Evolutionary conservation across 2,113 vertebrate species (phyloP).

Genomic region (Triplophysa siluroides): DNA sequence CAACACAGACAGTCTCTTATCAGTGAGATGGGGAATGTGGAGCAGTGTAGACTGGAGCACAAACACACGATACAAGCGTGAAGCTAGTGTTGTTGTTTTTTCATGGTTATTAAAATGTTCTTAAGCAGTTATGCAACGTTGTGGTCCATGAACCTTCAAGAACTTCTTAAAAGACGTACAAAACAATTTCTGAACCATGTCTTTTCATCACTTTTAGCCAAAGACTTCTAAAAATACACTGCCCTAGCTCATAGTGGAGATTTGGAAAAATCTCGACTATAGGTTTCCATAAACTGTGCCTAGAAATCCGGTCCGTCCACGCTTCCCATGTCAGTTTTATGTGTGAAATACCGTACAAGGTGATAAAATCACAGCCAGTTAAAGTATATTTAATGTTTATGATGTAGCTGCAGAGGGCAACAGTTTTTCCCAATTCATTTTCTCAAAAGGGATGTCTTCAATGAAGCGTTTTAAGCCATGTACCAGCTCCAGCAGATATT

Average conservation of each 20-base stretch:
- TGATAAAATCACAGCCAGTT: not conserved
- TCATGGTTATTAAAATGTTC: not conserved
- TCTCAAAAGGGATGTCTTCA: no score
- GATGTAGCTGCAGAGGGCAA: no score
- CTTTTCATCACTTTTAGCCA: not conserved
- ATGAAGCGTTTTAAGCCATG: no score
- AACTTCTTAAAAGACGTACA: not conserved
- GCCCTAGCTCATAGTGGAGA: not conserved
- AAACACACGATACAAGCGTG: constrained; percentile 16
- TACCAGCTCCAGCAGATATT: no score
- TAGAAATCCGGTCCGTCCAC: no score
- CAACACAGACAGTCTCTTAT: constrained; percentile 53
- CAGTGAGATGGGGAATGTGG: constrained; percentile 44
- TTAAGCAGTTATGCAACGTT: not conserved
- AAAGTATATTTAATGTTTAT: not conserved
- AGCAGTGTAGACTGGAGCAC: not conserved
- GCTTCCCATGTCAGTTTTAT: no score
- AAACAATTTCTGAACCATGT: not conserved
- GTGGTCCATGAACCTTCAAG: not conserved
- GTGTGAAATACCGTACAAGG: not conserved
- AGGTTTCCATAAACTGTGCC: not conserved
- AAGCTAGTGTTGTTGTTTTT: not conserved
- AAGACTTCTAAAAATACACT: not conserved
- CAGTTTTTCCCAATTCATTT: no score
- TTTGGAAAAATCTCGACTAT: not conserved